Base-by-base conservation (phyloP, 1,140 invertebrate species). In the Anoplophora glabripennis region DNA sequence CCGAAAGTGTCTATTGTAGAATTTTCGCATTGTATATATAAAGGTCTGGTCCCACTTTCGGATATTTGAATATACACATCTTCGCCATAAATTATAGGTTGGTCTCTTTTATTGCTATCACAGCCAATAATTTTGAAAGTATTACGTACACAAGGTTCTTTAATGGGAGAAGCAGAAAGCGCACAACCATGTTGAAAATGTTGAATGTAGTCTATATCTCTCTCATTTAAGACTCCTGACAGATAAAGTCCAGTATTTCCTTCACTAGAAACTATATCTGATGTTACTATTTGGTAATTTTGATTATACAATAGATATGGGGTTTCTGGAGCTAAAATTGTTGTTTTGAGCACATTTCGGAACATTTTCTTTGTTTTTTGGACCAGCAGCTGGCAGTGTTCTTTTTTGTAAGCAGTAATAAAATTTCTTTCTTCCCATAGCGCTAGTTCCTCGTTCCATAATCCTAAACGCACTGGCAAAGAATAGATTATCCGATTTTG, bases 1-100 rank as follows among this genome's bases (percentile, higher is more conserved):
- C 63, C 63, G 34, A 65, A 60, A 17, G 63, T 61, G 15, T 65
- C 63, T 9, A 65, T 61, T 12, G 58, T 65, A 5, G 35, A 56
- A 48, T 67, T 69, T 57, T 75, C 70, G 45, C 72, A 73, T 52
- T 72, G 73, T 7, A 75, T 48, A 49, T 69, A 75, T 15, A 75
- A 44, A 7, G 70, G 66, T 4, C 41, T 36, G 1, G 46, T 54
- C 17, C 41, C 55, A 44, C 53, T 63, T 34, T 65, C 64, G 17
- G 63, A 61, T 11, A 73, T 68, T 59, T 70, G 53, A 4, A 75
- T 65, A 33, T 67, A 71, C 8, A 73, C 55, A 45, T 75, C 72
- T 38, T 75, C 67, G 7, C 72, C 71, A 48, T 69, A 75, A 42
- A 68, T 51, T 8, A 73, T 62, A 35, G 41, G 41, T 37, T 67